phyloP scores from a whole-genome alignment of 1,140 invertebrate species.

The Drosophila seguyi region DNA sequence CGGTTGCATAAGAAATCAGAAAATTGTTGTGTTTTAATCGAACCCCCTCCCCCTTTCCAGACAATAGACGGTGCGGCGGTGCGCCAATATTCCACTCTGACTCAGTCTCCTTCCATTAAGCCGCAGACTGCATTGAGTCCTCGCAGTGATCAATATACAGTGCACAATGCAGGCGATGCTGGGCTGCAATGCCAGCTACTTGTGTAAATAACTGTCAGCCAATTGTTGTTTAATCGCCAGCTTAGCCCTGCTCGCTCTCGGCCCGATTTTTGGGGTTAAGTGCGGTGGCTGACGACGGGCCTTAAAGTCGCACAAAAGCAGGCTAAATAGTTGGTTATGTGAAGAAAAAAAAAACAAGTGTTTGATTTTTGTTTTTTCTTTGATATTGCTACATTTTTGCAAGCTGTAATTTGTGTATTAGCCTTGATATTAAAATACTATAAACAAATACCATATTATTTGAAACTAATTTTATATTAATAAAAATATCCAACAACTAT shows the following conservation, averaged over 20 bases:
- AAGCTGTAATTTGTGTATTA: too few species aligned
- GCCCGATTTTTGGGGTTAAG: constrained; percentile 69
- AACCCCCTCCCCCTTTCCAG: constrained; percentile 34
- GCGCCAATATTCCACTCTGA: constrained; percentile 37
- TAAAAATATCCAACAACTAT: background rate
- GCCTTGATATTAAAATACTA: too few species aligned
- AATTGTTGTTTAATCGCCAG: constrained; percentile 83
- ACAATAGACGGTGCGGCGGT: constrained; percentile 41
- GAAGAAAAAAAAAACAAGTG: background rate
- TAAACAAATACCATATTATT: too few species aligned
- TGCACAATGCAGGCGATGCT: constrained; percentile 35
- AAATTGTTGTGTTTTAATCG: constrained; percentile 83
- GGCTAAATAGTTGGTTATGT: background rate
- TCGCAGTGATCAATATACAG: constrained; percentile 45
- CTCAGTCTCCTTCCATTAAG: constrained; percentile 27
- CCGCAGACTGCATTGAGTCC: constrained; percentile 54
- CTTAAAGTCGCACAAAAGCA: constrained; percentile 2
- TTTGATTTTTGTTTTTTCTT: background rate
- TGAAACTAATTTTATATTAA: too few species aligned
- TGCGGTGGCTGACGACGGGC: constrained; percentile 25
- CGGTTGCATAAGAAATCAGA: constrained; percentile 79
- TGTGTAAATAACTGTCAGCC: constrained; percentile 83
- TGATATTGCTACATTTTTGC: background rate
- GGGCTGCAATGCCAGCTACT: constrained; percentile 57
- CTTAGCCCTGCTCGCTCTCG: constrained; percentile 46